Evolutionary conservation across 2,888 invertebrate species (phyloP).

Genomic region (Diaperis boleti): DNA sequence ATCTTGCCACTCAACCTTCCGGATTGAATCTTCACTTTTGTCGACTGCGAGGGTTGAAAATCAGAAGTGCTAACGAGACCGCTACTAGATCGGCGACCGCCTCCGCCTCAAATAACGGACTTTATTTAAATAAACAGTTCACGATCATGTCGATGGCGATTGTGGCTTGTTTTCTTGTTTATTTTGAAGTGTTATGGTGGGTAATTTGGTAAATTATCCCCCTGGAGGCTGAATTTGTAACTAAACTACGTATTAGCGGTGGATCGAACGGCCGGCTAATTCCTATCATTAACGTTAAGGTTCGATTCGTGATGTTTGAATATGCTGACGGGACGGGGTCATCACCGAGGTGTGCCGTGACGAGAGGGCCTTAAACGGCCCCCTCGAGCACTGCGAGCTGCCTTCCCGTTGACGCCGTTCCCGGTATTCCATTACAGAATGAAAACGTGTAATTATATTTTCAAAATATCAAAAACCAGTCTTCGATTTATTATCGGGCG

Average conservation of each 20-base stretch:
- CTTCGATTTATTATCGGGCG: conserved; percentile 70
- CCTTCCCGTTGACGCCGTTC: conserved; percentile 36
- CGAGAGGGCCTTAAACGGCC: conserved; percentile 4
- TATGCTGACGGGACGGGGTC: conserved; percentile 63
- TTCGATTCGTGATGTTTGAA: conserved; percentile 69
- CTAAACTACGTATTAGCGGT: conserved; percentile 76
- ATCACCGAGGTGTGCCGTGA: conserved; percentile 12
- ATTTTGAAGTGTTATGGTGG: conserved; percentile 68
- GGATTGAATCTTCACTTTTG: too few species aligned
- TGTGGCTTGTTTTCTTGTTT: conserved; percentile 66
- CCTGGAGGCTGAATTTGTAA: conserved; percentile 73
- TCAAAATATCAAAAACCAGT: conserved; percentile 66
- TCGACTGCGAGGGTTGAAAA: conserved; percentile 40
- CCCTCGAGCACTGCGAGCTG: conserved; percentile 2
- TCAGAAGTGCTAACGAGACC: conserved; percentile 49
- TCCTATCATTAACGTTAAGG: conserved; percentile 68
- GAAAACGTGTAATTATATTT: conserved; percentile 66
- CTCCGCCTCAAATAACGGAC: conserved; percentile 46
- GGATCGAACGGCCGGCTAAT: conserved; percentile 72
- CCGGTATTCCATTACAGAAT: conserved; percentile 63
- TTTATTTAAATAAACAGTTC: conserved; percentile 67
- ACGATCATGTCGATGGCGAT: conserved; percentile 63
- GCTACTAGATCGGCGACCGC: conserved; percentile 46
- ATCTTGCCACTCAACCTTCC: too few species aligned
- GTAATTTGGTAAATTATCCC: conserved; percentile 71